Conservation (phyloP, 2,888 invertebrate genomes). For the Agonum fuliginosum region DNA sequence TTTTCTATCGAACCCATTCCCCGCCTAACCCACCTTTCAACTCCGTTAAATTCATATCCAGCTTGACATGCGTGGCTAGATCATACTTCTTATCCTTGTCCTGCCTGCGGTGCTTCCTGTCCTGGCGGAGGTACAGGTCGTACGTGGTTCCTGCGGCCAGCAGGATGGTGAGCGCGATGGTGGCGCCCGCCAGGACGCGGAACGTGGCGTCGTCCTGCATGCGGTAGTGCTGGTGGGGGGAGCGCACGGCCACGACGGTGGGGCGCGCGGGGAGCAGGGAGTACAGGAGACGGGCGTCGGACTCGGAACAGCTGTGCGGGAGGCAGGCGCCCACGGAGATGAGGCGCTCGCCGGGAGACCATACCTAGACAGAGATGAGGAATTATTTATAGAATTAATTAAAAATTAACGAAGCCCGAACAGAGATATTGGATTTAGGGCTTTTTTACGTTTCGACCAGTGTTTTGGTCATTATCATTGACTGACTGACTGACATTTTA, state of each 20-base stretch:
- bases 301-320: slow-evolving; percentile 78
- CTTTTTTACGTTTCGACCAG: too few species aligned
- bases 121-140: slow-evolving; percentile 79
- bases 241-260: slow-evolving; percentile 79
- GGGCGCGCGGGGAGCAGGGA: neutral
- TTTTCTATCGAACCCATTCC: too few species aligned
- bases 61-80: slow-evolving; percentile 70
- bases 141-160: slow-evolving; percentile 82
- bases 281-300: slow-evolving; percentile 4
- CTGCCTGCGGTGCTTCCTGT: slow-evolving; percentile 73
- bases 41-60: slow-evolving; percentile 70
- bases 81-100: slow-evolving; percentile 66
- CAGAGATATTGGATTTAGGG: too few species aligned
- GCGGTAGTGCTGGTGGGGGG: slow-evolving; percentile 79
- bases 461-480: too few species aligned
- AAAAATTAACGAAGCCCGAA: too few species aligned
- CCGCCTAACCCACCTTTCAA: slow-evolving; percentile 66
- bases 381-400: too few species aligned
- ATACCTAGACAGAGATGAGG: neutral
- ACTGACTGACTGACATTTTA: too few species aligned
- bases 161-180: slow-evolving; percentile 74
- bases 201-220: slow-evolving; percentile 83
- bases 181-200: slow-evolving; percentile 74
- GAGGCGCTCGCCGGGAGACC: slow-evolving; percentile 74
- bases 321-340: slow-evolving; percentile 86